Percentiles rank a stretch among this genome's conserved stretches.
Evolutionary conservation across 2,113 vertebrate genomes (phyloP).

Genomic region (Zapornia atra): DNA sequence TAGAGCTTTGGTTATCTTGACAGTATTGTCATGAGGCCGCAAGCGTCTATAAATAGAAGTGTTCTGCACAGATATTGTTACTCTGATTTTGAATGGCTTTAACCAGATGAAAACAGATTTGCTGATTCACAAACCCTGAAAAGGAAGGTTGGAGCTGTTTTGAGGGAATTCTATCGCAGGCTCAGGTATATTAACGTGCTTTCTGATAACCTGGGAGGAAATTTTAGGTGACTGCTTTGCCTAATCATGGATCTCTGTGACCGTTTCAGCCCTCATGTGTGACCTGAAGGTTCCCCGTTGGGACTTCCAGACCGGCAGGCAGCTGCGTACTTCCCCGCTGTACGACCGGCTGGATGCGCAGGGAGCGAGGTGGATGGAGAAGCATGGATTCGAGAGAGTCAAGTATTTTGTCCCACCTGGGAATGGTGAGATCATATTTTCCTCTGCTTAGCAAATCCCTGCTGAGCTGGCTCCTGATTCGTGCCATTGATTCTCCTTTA

Average conservation of each 20-base stretch:
- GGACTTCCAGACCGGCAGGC: conserved; percentile 97
- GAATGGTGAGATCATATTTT: conserved; percentile 78
- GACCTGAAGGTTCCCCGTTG: conserved; percentile 96
- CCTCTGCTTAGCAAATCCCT: background rate
- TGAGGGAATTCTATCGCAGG: background rate
- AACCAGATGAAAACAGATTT: background rate
- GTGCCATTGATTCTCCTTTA: background rate
- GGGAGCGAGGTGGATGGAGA: conserved; percentile 98
- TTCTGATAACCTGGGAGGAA: background rate
- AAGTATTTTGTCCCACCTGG: conserved; percentile 95
- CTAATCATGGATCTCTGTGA: background rate
- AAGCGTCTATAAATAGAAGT: background rate
- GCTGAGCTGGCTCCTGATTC: too few relatives aligned
- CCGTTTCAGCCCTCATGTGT: conserved; percentile 86
- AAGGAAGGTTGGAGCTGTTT: background rate
- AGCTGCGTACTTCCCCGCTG: conserved; percentile 92
- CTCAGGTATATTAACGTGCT: background rate
- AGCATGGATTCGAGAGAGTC: conserved; percentile 95
- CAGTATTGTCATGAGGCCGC: background rate
- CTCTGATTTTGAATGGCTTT: background rate
- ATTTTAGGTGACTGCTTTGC: background rate
- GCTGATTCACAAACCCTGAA: background rate
- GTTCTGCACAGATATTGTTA: background rate
- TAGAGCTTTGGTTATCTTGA: background rate
- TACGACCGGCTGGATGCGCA: conserved; percentile 95